A percentile compares a stretch with the other conserved stretches of the same genome.
Conservation (phyloP, 2,113 vertebrate species). For the Sceloporus tristichus region DNA sequence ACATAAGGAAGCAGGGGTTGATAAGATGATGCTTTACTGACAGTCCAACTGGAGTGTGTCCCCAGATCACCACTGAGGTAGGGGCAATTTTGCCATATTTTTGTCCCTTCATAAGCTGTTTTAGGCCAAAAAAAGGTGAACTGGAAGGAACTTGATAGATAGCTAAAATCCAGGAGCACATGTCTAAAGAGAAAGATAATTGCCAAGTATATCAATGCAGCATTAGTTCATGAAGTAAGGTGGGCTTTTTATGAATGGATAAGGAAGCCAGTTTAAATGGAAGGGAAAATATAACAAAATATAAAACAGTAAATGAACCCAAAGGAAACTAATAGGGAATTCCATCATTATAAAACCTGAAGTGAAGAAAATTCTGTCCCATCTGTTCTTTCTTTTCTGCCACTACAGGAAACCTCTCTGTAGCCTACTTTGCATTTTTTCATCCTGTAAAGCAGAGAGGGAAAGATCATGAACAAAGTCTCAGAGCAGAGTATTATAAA, state of each 20-base stretch:
- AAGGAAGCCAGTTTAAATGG: not conserved
- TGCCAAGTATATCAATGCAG: not conserved
- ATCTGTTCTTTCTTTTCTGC: not conserved
- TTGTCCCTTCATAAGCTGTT: too few relatives aligned
- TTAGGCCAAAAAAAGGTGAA: too few relatives aligned
- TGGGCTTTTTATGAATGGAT: too few relatives aligned
- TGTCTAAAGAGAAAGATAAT: not conserved
- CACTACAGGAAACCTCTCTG: not conserved
- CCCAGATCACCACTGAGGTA: too few relatives aligned
- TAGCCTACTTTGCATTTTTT: constrained; percentile 27
- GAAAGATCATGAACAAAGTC: constrained; percentile 8
- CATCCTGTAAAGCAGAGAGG: not conserved
- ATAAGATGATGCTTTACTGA: too few relatives aligned
- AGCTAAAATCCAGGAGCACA: not conserved
- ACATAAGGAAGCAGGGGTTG: too few relatives aligned
- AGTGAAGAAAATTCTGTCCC: constrained; percentile 1
- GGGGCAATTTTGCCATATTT: too few relatives aligned
- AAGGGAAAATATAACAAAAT: not conserved
- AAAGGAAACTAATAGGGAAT: constrained; percentile 9
- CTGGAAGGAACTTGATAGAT: not conserved
- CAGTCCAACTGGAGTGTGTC: too few relatives aligned
- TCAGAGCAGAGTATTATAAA: constrained; percentile 24
- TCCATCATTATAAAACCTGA: constrained; percentile 15
- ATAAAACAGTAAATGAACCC: not conserved
- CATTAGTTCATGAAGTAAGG: not conserved